Conservation (phyloP, 2,113 vertebrate species). For the Leuciscus idus region DNA sequence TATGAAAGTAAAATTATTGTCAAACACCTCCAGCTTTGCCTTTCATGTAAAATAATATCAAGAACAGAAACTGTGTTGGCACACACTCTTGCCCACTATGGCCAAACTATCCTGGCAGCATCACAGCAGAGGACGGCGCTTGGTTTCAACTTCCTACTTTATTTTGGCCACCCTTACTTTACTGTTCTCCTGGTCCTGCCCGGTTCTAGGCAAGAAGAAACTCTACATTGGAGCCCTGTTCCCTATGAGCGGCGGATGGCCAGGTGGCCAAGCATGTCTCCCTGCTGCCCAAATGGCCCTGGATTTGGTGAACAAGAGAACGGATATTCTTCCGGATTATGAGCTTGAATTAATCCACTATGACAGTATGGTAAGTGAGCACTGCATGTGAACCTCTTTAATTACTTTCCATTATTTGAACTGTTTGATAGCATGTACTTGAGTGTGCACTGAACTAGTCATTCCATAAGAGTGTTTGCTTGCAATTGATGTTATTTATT, state of each 20-base stretch:
- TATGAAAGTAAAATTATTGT: not conserved
- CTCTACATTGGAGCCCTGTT: slow-evolving; percentile 94
- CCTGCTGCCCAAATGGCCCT: slow-evolving; percentile 91
- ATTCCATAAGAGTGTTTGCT: slow-evolving; percentile 36
- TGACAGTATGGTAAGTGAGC: slow-evolving; percentile 87
- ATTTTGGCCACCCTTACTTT: slow-evolving; percentile 65
- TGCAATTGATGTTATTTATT: slow-evolving; percentile 43
- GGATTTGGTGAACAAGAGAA: slow-evolving; percentile 90
- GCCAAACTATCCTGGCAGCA: slow-evolving; percentile 56
- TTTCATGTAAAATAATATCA: slow-evolving; percentile 15
- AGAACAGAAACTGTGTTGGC: slow-evolving; percentile 21
- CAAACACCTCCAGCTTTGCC: not conserved
- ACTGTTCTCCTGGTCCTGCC: slow-evolving; percentile 73
- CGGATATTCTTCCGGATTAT: slow-evolving; percentile 92
- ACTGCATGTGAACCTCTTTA: slow-evolving; percentile 16
- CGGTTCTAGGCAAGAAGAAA: slow-evolving; percentile 86
- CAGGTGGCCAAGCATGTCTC: slow-evolving; percentile 90
- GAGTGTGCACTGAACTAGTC: slow-evolving; percentile 1
- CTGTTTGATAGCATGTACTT: slow-evolving; percentile 16
- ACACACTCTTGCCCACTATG: slow-evolving; percentile 53
- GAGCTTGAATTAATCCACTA: slow-evolving; percentile 92
- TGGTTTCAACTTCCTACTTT: slow-evolving; percentile 33
- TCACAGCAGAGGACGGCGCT: slow-evolving; percentile 43
- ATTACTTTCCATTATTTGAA: slow-evolving; percentile 28
- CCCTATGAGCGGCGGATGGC: slow-evolving; percentile 94